Evolutionary conservation across 2,113 vertebrate species (phyloP), one percentile per base, ranked within the genome.

Genomic region (Microcebus jonahi): DNA sequence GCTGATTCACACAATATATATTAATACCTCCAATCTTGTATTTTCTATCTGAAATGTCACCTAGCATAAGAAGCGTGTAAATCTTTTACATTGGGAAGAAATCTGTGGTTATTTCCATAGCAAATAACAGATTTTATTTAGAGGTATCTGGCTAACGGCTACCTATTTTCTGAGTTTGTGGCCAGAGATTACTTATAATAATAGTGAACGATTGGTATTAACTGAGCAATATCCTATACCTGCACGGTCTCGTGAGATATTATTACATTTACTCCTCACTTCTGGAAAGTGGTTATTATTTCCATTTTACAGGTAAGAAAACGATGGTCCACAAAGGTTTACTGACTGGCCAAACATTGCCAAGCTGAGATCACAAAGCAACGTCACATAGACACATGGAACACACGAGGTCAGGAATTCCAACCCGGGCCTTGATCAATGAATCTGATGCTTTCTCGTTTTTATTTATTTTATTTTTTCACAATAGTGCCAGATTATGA

Each of bases 51-150:
- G 20, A 70, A 87, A 87, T 97, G n/a, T 36, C 0, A 75, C 13
- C 70, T 42, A 25, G 17, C 59, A 80, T 15, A 45, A 53, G 55
- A 81, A 76, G 15, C n/a, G 84, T 65, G 12, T 67, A 73, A 39
- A 63, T 93, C 3, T 77, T 93, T 89, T 68, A 83, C 31, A 39
- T 0, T 82, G 25, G n/a, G 25, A 8, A 79, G 11, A 94, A 87
- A 29, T 55, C 9, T 87, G 20, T 36, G 14, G 2, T 76, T 91
- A 36, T 50, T 39, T 17, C 39, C 31, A 48, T 21, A 92, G 42
- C 17, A 94, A 96, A 85, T 29, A 96, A 92, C 83, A 79, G 88
- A 59, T 23, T 23, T 70, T 50, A 79, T 0, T 68, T 79, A 48
- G 34, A 94, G 21, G 20, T 91, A 31, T 1, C 5, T 55, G 34